Conservation (phyloP, 2,797 vertebrate species). For the Pseudochaenichthys georgianus region DNA sequence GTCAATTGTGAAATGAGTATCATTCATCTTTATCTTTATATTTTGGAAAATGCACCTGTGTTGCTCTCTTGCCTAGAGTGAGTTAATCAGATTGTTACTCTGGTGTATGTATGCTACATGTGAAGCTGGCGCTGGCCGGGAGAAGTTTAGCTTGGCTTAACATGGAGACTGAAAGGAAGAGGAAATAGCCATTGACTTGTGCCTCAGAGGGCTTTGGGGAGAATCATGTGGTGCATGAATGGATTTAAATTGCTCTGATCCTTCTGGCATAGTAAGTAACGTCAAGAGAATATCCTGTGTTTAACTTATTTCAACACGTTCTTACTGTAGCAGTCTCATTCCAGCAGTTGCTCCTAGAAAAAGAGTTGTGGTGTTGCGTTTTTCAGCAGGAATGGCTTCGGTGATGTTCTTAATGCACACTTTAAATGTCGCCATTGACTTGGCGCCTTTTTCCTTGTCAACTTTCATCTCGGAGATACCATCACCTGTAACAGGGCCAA, state of each 20-base stretch:
- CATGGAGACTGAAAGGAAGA: neutral
- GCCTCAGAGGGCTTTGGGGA: neutral
- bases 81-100: neutral
- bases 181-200: neutral
- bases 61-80: neutral
- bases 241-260: neutral
- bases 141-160: neutral
- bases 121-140: neutral
- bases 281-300: neutral
- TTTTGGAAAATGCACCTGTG: neutral
- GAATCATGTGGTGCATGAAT: neutral
- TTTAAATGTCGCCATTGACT: slow-evolving; percentile 78
- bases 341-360: slow-evolving; percentile 97
- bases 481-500: slow-evolving; percentile 79
- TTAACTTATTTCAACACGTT: neutral
- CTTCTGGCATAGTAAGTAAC: neutral
- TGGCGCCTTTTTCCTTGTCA: slow-evolving; percentile 76
- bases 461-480: slow-evolving; percentile 90
- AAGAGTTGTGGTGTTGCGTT: slow-evolving; percentile 85
- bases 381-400: slow-evolving; percentile 81
- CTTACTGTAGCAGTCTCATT: slow-evolving; percentile 94
- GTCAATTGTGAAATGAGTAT: neutral
- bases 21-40: neutral
- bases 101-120: neutral
- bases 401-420: slow-evolving; percentile 85